Percentiles rank a stretch among this genome's conserved stretches.
phyloP scores from a whole-genome alignment of 2,113 vertebrate genomes.

The Smithornis capensis region DNA sequence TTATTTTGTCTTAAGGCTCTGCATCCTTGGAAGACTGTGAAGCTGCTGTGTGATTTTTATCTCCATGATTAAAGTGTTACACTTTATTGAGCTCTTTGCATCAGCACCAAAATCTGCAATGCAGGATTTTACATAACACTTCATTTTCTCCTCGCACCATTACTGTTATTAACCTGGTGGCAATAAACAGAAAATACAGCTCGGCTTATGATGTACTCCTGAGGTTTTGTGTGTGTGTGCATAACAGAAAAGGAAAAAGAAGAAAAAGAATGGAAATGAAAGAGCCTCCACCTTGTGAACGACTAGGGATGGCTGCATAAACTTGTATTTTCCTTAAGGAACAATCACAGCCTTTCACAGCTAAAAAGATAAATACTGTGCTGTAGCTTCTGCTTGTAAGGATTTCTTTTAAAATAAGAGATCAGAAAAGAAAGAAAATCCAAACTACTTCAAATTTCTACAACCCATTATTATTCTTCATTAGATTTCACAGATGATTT shows the following conservation, averaged over 20 bases:
- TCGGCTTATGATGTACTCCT: slow-evolving; percentile 49
- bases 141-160: slow-evolving; percentile 74
- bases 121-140: slow-evolving; percentile 82
- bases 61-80: slow-evolving; percentile 81
- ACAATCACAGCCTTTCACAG: not conserved
- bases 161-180: slow-evolving; percentile 78
- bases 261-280: not conserved
- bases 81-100: slow-evolving; percentile 80
- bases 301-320: not conserved
- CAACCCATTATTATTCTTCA: not conserved
- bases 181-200: slow-evolving; percentile 76
- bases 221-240: not conserved
- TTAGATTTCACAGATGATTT: not conserved
- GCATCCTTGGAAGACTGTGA: slow-evolving; percentile 68
- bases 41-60: slow-evolving; percentile 76
- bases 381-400: not conserved
- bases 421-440: not conserved
- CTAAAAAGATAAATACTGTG: not conserved
- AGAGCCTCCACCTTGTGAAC: not conserved
- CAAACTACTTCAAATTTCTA: not conserved
- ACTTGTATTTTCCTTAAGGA: not conserved
- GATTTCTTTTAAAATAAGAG: not conserved
- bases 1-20: slow-evolving; percentile 75
- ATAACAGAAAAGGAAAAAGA: not conserved
- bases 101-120: slow-evolving; percentile 78